Evolutionary conservation across 1,140 invertebrate genomes (phyloP), one percentile per base, ranked within the genome.

Genomic region (Nephotettix cincticeps): DNA sequence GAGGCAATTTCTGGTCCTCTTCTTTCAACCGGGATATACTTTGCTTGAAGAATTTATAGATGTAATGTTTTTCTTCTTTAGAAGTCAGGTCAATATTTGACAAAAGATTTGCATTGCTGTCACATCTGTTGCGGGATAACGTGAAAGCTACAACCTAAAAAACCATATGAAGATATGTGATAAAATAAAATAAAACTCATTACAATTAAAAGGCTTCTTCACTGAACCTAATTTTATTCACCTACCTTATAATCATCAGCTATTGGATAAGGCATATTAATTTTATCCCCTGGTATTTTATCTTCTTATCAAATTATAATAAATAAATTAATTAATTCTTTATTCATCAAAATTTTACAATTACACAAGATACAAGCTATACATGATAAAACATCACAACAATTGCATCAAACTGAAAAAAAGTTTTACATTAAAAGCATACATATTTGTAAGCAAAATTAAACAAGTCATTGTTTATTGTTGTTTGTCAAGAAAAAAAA

Each of bases 111-210:
- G 93, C 90, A 79, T 94, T 96, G 68, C 86, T 84, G 78, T 97
- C 80, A 78, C 92, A 95, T 76, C 90, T 89, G 78, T 94, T 95
- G 71, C 96, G 85, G 0, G 96, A 99, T 71, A 99, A 88, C 9
- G 93, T 96, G 77, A 99, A 99, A 1, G 94, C 90, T 0, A 99
- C 95, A 0, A 95, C 93, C 0, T 98, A 97, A n/a, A n/a, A n/a
- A n/a, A n/a, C n/a, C 40, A 11, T 43, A 43, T n/a, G n/a, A 43
- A 43, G 21, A 56, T 23, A 56, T 19, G 21, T 25, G 3, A 25
- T 61, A 25, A 9, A 1, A 17, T 25, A 9, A 19, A 4, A 61
- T 9, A 29, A 17, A 4, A 2, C 17, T 25, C 4, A 27, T 9
- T 3, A 2, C 4, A 1, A n/a, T n/a, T n/a, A n/a, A n/a, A 2